Conservation (phyloP, 2,888 invertebrate genomes). For the Tetranychus piercei region DNA sequence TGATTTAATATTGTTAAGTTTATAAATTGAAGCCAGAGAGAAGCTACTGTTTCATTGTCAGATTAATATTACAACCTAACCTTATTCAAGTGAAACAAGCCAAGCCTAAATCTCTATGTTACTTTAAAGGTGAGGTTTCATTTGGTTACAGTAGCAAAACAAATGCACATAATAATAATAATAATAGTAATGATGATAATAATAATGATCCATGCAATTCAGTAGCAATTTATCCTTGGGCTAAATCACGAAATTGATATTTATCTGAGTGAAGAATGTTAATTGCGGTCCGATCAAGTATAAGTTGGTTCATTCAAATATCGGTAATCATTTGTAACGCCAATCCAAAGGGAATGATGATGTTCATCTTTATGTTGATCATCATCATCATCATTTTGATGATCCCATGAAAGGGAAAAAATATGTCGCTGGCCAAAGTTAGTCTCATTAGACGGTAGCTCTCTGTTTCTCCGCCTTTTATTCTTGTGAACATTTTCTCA, state of each 20-base stretch:
- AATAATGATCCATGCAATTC: constrained; percentile 11
- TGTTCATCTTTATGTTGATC: background rate
- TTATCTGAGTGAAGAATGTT: background rate
- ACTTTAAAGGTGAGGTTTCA: background rate
- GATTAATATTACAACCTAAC: background rate
- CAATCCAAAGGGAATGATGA: background rate
- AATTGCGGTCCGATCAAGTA: constrained; percentile 1
- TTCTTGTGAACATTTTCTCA: background rate
- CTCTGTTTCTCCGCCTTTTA: background rate
- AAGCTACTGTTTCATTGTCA: background rate
- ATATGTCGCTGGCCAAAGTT: background rate
- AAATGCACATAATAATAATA: background rate
- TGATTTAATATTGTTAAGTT: background rate
- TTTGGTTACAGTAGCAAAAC: background rate
- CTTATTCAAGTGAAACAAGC: background rate
- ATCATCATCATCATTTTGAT: background rate
- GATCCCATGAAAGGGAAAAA: background rate
- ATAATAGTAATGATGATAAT: background rate
- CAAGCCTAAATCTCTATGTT: background rate
- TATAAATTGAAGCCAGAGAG: background rate
- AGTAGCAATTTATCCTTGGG: constrained; percentile 11
- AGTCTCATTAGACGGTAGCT: background rate
- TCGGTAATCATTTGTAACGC: constrained; percentile 1
- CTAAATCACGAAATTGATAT: constrained; percentile 12
- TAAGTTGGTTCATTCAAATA: background rate